These are phyloP conservation scores for Lamproptera curius DNA, from an alignment of 2,888 invertebrate genomes.

Conservation along the genomic window DNA sequence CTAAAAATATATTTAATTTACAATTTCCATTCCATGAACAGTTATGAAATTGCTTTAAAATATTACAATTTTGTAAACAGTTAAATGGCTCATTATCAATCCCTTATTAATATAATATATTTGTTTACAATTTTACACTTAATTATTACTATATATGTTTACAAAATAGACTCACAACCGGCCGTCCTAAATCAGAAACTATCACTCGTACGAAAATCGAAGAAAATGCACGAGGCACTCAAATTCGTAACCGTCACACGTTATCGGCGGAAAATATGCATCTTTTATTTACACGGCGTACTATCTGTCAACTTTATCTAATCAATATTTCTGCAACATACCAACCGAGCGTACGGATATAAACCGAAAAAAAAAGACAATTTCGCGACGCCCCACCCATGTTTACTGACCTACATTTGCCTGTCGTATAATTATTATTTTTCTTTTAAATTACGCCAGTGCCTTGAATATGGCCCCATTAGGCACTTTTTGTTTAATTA, in stretches of 20 bases:
- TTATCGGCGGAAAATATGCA: conserved; percentile 65
- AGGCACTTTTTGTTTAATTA: no score
- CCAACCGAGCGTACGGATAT: conserved; percentile 51
- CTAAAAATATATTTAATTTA: no score
- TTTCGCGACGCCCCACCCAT: conserved; percentile 69
- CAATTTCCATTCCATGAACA: no score
- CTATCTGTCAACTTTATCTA: conserved; percentile 64
- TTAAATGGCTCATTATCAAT: no score
- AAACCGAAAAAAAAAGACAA: conserved; percentile 52
- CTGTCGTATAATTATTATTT: conserved; percentile 50
- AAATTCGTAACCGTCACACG: conserved; percentile 38
- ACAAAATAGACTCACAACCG: no score
- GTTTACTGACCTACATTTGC: conserved; percentile 67
- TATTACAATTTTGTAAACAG: no score
- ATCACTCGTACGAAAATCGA: no score
- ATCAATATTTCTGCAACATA: conserved; percentile 69
- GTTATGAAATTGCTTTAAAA: no score
- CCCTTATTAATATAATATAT: no score
- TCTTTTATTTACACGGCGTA: conserved; percentile 65
- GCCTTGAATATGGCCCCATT: neutral
- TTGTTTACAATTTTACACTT: no score
- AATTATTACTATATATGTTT: no score
- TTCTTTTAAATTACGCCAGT: conserved; percentile 28
- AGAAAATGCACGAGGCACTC: conserved; percentile 42
- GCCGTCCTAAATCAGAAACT: no score